Percentiles rank a stretch among this genome's conserved stretches.
These are phyloP conservation scores for Holothuria leucospilota DNA, from an alignment of 53 echinoderm and acorn worm genomes.

Conservation along the genomic window DNA sequence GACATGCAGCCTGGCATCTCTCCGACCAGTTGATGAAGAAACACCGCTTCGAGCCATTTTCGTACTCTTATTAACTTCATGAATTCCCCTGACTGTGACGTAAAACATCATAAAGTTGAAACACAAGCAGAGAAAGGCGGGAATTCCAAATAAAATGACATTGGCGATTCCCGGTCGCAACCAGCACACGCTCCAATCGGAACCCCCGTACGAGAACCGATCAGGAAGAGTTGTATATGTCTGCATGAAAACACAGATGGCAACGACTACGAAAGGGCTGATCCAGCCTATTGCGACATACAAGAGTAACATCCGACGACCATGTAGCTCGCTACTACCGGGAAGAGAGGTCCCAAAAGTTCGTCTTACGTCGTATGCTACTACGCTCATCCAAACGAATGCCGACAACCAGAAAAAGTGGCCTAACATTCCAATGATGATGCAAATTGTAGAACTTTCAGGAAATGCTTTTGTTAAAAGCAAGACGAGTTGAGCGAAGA, in stretches of 20 bases:
- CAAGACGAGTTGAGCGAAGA: constrained; percentile 32
- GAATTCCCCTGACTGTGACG: not conserved
- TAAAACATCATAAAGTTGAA: not conserved
- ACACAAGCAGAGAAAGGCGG: constrained; percentile 8
- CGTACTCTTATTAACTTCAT: not conserved
- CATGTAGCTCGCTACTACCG: not conserved
- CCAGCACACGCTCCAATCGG: not conserved
- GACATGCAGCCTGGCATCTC: too few relatives aligned
- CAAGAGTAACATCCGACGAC: not conserved
- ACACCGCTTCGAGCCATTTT: not conserved
- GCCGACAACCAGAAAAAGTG: constrained; percentile 14
- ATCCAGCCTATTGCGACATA: constrained; percentile 1
- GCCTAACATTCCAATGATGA: not conserved
- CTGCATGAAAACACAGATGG: not conserved
- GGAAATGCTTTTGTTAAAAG: not conserved
- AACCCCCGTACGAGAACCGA: not conserved
- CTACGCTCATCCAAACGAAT: constrained; percentile 14
- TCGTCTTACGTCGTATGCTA: constrained; percentile 14
- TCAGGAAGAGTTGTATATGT: not conserved
- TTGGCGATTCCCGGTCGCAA: constrained; percentile 9
- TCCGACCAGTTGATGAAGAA: too few relatives aligned
- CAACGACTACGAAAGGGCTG: not conserved
- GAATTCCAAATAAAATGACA: constrained; percentile 2
- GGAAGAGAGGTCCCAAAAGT: constrained; percentile 9
- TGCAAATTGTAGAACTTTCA: not conserved